Evolutionary conservation across 2,797 vertebrate genomes (phyloP), one percentile per base, ranked within the genome.

Genomic region (Microctenopoma steveboyesi): DNA sequence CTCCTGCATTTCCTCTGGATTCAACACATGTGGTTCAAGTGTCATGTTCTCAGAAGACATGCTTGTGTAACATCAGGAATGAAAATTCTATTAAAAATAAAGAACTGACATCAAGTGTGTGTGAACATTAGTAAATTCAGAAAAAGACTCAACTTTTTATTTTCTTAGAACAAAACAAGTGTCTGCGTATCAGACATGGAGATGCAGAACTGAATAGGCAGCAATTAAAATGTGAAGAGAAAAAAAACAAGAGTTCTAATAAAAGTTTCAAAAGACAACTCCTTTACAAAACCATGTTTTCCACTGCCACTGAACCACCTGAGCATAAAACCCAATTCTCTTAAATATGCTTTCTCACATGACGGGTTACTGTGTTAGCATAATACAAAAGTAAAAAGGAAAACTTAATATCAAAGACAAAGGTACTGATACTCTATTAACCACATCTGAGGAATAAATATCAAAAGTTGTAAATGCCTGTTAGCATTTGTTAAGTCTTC

Each of bases 101-200:
- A 18, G 18, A 28, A 28, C 28, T 3, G 28, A 28, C 28, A 28
- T 3, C 28, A 28, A 5, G 28, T 18, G 18, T 18, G 28, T 3
- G 28, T 28, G 28, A 28, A 28, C 28, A 28, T 5, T 28, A 5
- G 28, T 28, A 28, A 28, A 28, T 3, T 28, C 28, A 28, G 28
- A 28, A 35, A 5, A 35, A 7, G 35, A 7, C 35, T 2, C 35
- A 35, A 35, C 58, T 69, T 57, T 47, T 46, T 51, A 83, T 90
- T 91, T 91, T 89, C 81, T 88, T 89, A 90, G 71, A 92, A 89
- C 88, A 90, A 89, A 91, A 86, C 55, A 69, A 47, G 55, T 58
- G 61, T 65, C 81, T 85, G 76, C 69, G 72, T 28, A 62, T 72
- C 67, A 71, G 64, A 76, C 66, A 59, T 2, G 13, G 73, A 77